A percentile compares a stretch with the other conserved stretches of the same genome.
Evolutionary conservation across 2,113 vertebrate species (phyloP).

Genomic region (Rhipidura dahli): DNA sequence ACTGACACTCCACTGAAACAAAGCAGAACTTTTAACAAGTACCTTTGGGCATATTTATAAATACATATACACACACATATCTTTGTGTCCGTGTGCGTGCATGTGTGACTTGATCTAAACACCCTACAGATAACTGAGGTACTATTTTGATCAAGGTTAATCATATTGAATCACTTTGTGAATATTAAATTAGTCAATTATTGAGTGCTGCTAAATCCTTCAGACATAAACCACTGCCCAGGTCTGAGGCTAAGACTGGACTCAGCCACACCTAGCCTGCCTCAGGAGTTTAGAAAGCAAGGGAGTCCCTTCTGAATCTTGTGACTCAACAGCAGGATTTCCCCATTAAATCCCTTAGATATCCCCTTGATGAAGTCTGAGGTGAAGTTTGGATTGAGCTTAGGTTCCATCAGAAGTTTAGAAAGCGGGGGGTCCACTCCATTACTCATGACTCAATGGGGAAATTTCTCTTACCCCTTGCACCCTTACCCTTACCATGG

Average conservation of each 20-base stretch:
- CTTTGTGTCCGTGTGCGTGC: neutral
- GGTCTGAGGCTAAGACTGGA: neutral
- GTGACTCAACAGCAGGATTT: neutral
- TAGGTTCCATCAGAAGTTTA: neutral
- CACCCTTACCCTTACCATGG: neutral
- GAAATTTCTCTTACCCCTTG: neutral
- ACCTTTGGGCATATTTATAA: neutral
- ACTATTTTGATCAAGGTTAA: neutral
- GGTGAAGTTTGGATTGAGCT: neutral
- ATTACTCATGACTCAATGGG: neutral
- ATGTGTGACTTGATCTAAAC: neutral
- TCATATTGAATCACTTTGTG: neutral
- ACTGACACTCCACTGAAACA: neutral
- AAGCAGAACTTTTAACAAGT: neutral
- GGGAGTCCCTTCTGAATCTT: neutral
- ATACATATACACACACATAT: neutral
- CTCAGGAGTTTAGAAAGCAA: neutral
- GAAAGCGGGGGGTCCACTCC: neutral
- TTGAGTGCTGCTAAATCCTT: neutral
- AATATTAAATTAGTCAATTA: neutral
- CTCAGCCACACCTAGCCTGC: neutral
- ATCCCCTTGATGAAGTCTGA: neutral
- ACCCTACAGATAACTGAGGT: neutral
- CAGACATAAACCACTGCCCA: neutral
- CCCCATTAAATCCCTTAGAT: neutral